Conservation (phyloP, 2,888 invertebrate genomes). For the Lasioglossum morio region DNA sequence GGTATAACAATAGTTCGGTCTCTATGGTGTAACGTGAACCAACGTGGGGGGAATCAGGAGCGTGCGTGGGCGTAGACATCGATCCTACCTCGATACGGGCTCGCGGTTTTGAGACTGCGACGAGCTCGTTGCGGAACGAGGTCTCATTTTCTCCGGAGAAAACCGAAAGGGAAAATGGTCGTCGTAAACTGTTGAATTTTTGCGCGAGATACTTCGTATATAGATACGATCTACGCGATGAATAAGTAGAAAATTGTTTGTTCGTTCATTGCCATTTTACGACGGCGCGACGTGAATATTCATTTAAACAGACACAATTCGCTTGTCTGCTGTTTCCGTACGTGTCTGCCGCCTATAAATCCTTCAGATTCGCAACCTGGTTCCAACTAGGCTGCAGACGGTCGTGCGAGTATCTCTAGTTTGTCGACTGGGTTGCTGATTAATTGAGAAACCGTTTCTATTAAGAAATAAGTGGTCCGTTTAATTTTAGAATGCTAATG, state of each 20-base stretch:
- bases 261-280: not conserved
- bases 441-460: not conserved
- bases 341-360: not conserved
- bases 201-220: not conserved
- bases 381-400: not conserved
- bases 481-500: not conserved
- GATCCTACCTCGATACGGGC: not conserved
- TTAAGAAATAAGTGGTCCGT: not conserved
- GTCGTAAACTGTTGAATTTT: not conserved
- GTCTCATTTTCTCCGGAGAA: not conserved
- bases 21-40: not conserved
- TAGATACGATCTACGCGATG: not conserved
- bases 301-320: not conserved
- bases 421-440: not conserved
- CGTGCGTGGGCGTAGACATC: not conserved
- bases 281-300: not conserved
- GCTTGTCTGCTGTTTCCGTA: not conserved
- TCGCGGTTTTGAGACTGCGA: not conserved
- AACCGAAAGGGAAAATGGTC: not conserved
- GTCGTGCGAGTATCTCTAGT: not conserved
- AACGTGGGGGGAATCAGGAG: not conserved
- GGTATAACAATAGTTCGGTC: conserved; percentile 21
- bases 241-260: not conserved
- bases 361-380: not conserved
- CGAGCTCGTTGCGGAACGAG: not conserved